Conservation (phyloP, 1,140 invertebrate species). For the Anagrus nilaparvatae region DNA sequence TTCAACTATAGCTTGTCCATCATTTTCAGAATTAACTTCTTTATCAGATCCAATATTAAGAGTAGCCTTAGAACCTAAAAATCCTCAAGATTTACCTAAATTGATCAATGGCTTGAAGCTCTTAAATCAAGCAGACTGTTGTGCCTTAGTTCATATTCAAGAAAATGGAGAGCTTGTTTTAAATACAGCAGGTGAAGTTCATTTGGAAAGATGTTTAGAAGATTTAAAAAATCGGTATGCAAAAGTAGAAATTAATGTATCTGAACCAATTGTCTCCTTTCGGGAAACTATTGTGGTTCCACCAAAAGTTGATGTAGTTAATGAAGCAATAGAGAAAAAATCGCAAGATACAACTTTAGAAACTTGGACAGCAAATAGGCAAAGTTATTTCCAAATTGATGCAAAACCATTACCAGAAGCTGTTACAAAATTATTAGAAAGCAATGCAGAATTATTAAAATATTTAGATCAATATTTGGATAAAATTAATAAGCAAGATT, state of each 20-base stretch:
- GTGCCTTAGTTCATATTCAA: constrained; percentile 81
- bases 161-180: constrained; percentile 94
- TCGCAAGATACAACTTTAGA: constrained; percentile 46
- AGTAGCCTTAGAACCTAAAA: constrained; percentile 87
- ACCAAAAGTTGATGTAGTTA: constrained; percentile 80
- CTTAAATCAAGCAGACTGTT: constrained; percentile 88
- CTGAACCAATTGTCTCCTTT: constrained; percentile 92
- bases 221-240: constrained; percentile 77
- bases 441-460: constrained; percentile 49
- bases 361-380: constrained; percentile 62
- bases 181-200: constrained; percentile 95
- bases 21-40: constrained; percentile 76
- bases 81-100: constrained; percentile 69
- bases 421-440: constrained; percentile 61
- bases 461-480: constrained; percentile 39
- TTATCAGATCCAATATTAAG: constrained; percentile 81
- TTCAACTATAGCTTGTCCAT: constrained; percentile 69
- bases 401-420: constrained; percentile 68
- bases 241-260: constrained; percentile 80
- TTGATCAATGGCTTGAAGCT: constrained; percentile 72
- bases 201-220: constrained; percentile 88
- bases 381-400: constrained; percentile 63
- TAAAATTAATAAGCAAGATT: constrained; percentile 24
- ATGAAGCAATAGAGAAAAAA: constrained; percentile 65
- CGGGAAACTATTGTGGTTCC: constrained; percentile 83